Conservation (phyloP, 2,113 vertebrate species). For the Craseonycteris thonglongyai region DNA sequence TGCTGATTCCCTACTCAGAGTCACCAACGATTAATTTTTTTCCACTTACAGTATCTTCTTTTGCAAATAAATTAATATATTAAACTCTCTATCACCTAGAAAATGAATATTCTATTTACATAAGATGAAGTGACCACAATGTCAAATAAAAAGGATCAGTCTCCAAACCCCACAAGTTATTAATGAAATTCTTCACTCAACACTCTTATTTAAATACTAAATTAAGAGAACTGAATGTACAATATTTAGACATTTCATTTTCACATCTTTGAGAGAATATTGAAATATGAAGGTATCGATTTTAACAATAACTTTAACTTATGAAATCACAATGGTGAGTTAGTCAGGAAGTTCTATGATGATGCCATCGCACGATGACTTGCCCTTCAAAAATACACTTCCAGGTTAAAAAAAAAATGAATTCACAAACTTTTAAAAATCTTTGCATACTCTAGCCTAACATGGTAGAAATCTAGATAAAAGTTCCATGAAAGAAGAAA, state of each 20-base stretch:
- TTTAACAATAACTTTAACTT: not conserved
- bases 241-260: constrained; percentile 10
- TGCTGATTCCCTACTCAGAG: not conserved
- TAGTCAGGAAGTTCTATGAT: not conserved
- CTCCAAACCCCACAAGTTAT: not conserved
- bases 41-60: not conserved
- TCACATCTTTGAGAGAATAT: not conserved
- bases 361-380: not conserved
- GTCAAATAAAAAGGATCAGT: not conserved
- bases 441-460: not conserved
- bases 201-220: not conserved
- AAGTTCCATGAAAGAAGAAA: not conserved
- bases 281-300: not conserved
- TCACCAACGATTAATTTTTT: not conserved
- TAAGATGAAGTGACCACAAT: not conserved
- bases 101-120: constrained; percentile 31
- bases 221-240: not conserved
- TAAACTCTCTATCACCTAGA: not conserved
- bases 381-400: not conserved
- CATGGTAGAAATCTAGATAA: not conserved
- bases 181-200: not conserved
- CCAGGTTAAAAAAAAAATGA: not conserved
- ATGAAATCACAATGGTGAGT: not conserved
- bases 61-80: not conserved
- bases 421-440: not conserved